Evolutionary conservation across 2,113 vertebrate species (phyloP).

Genomic region (Candoia aspera): DNA sequence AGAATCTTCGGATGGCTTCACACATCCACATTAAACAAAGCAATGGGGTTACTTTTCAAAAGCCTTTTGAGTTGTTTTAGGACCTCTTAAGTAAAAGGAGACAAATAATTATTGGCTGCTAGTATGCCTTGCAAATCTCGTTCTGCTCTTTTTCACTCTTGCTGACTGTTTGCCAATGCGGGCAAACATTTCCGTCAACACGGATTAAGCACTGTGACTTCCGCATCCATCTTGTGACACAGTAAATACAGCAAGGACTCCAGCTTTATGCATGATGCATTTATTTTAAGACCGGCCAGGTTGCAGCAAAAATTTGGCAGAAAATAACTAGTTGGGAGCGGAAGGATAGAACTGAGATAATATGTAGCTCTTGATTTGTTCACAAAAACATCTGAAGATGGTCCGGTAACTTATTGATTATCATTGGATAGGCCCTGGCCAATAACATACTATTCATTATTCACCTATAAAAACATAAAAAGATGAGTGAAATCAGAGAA

Average conservation of each 20-base stretch:
- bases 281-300: conserved; percentile 1
- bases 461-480: conserved; percentile 37
- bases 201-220: conserved; percentile 59
- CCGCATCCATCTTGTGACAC: conserved; percentile 58
- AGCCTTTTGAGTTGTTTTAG: conserved; percentile 30
- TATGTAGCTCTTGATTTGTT: conserved; percentile 46
- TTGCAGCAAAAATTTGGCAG: neutral
- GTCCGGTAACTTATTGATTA: conserved; percentile 38
- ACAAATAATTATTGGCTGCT: conserved; percentile 59
- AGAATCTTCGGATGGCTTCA: neutral
- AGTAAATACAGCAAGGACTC: conserved; percentile 42
- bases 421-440: conserved; percentile 22
- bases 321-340: neutral
- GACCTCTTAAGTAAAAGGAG: conserved; percentile 45
- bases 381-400: conserved; percentile 31
- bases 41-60: conserved; percentile 23
- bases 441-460: conserved; percentile 28
- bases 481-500: neutral
- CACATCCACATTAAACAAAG: neutral
- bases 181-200: conserved; percentile 64
- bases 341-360: conserved; percentile 11
- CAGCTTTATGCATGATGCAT: conserved; percentile 34
- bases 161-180: conserved; percentile 64
- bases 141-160: conserved; percentile 56
- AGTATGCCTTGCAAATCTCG: conserved; percentile 38